Conservation (phyloP, 2,113 vertebrate genomes). For the Lophotis ruficrista region DNA sequence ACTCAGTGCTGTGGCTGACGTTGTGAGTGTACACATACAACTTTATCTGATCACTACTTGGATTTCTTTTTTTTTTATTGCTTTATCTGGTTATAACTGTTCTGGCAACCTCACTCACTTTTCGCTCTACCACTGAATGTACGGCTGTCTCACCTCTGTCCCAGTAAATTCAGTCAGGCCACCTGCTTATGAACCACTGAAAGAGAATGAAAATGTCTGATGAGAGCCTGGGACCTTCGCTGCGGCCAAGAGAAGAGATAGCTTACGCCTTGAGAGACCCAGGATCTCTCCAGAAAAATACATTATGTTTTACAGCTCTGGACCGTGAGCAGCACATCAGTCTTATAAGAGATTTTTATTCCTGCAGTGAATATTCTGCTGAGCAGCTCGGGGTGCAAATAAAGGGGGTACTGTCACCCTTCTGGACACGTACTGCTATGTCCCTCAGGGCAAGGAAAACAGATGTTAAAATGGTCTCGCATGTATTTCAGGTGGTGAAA, state of each 20-base stretch:
- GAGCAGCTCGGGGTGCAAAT: not conserved
- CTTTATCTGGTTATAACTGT: not conserved
- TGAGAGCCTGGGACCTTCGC: not conserved
- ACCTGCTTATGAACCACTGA: not conserved
- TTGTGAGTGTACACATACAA: not conserved
- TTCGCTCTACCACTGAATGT: not conserved
- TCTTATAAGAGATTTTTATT: not conserved
- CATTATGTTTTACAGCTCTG: not conserved
- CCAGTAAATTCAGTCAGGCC: not conserved
- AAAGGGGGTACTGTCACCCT: not conserved
- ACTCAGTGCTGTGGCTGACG: fast-evolving
- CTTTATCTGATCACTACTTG: not conserved
- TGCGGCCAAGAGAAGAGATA: not conserved
- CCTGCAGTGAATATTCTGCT: not conserved
- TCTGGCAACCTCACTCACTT: not conserved
- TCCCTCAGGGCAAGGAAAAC: not conserved
- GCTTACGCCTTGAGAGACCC: not conserved
- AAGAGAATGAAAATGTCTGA: not conserved
- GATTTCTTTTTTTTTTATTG: not conserved
- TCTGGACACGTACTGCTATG: not conserved
- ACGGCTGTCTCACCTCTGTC: not conserved
- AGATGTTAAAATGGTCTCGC: not conserved
- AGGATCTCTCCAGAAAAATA: not conserved
- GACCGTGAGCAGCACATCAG: not conserved
- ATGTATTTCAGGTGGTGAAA: not conserved